Percentiles rank a stretch among this genome's conserved stretches.
Conservation (phyloP, 2,888 invertebrate genomes). For the Stenoptilia bipunctidactyla region DNA sequence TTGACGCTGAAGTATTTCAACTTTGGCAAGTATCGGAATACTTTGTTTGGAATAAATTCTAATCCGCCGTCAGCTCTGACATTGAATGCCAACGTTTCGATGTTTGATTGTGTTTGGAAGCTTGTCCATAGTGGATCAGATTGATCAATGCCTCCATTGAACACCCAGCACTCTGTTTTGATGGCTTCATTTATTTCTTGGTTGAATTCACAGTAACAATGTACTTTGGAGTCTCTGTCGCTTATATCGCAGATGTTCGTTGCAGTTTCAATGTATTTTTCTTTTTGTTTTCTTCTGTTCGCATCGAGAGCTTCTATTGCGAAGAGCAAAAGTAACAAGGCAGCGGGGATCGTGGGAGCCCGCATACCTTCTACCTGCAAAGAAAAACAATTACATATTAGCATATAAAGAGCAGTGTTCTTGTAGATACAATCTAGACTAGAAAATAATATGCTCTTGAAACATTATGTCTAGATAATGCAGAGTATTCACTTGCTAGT, state of each 20-base stretch:
- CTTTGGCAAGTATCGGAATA: slow-evolving; percentile 75
- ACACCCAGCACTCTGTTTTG: slow-evolving; percentile 83
- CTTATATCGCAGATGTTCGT: slow-evolving; percentile 71
- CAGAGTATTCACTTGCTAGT: too few species aligned
- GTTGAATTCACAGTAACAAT: slow-evolving; percentile 76
- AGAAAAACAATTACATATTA: slow-evolving; percentile 24
- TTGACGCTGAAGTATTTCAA: slow-evolving; percentile 78
- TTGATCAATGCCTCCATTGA: slow-evolving; percentile 75
- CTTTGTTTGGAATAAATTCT: slow-evolving; percentile 80
- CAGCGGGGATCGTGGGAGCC: slow-evolving; percentile 60
- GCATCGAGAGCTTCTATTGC: slow-evolving; percentile 60
- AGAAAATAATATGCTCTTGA: too few species aligned
- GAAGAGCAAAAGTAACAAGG: slow-evolving; percentile 62
- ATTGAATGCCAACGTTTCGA: slow-evolving; percentile 78
- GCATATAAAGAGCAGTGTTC: slow-evolving; percentile 8
- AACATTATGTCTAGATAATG: too few species aligned
- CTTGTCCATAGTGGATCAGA: slow-evolving; percentile 80
- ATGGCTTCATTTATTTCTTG: slow-evolving; percentile 71
- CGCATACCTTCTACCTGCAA: slow-evolving; percentile 66
- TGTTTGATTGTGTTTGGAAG: slow-evolving; percentile 78
- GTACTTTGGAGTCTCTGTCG: slow-evolving; percentile 68
- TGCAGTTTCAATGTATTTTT: slow-evolving; percentile 36
- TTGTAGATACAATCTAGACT: slow-evolving; percentile 3
- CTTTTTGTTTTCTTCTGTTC: slow-evolving; percentile 56
- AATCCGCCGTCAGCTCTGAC: slow-evolving; percentile 78